These are phyloP conservation scores for Morinoia aosen DNA, from an alignment of 2,888 invertebrate genomes.

Conservation along the genomic window DNA sequence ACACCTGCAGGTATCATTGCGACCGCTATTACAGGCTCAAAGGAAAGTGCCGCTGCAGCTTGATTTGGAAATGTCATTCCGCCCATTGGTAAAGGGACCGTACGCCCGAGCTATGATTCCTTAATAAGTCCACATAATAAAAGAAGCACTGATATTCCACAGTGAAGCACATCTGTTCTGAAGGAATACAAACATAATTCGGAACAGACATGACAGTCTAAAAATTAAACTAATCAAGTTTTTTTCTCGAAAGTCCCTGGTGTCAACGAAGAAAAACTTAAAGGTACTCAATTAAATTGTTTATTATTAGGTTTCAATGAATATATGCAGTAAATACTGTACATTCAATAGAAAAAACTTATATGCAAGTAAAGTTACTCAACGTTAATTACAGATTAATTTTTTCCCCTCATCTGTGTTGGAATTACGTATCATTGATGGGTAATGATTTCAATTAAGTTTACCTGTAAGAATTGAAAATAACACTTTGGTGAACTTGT, in stretches of 20 bases:
- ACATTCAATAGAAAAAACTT: no score
- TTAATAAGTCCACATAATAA: not conserved
- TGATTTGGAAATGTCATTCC: not conserved
- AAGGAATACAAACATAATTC: not conserved
- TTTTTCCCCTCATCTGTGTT: no score
- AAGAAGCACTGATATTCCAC: not conserved
- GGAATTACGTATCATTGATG: no score
- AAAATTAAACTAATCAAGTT: not conserved
- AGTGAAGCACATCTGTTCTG: not conserved
- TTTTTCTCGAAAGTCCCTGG: not conserved
- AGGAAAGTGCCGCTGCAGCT: not conserved
- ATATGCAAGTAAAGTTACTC: no score
- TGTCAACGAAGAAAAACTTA: not conserved
- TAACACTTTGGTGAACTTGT: no score
- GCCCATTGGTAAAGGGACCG: not conserved
- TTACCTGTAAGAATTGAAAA: no score
- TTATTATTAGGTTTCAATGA: not conserved
- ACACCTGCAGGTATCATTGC: not conserved
- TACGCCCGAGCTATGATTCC: not conserved
- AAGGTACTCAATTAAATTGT: not conserved
- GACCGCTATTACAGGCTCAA: not conserved
- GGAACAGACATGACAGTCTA: not conserved
- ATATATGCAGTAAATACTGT: no score
- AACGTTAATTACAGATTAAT: no score
- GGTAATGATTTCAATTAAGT: no score